A percentile compares a stretch with the other conserved stretches of the same genome.
Conservation (phyloP, 2,888 invertebrate genomes). For the Sphaerophoria taeniata region DNA sequence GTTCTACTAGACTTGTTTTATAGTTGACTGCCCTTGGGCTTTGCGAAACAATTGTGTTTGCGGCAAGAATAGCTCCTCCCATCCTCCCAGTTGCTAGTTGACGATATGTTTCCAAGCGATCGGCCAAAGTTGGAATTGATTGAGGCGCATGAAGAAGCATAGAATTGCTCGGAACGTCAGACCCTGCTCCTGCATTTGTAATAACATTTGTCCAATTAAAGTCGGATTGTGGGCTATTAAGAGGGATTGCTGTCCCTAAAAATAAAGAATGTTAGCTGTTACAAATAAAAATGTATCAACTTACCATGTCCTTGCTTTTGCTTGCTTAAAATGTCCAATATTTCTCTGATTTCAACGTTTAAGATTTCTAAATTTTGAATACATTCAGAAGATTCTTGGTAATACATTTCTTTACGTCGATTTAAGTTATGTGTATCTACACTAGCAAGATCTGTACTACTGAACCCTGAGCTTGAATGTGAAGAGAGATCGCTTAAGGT, state of each 20-base stretch:
- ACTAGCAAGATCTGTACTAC: slow-evolving; percentile 87
- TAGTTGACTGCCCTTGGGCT: slow-evolving; percentile 83
- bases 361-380: slow-evolving; percentile 88
- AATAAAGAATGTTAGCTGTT: neutral
- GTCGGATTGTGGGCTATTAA: slow-evolving; percentile 77
- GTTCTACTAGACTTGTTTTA: slow-evolving; percentile 86
- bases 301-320: slow-evolving; percentile 82
- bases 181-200: slow-evolving; percentile 55
- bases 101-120: slow-evolving; percentile 84
- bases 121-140: slow-evolving; percentile 83
- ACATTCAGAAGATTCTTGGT: slow-evolving; percentile 87
- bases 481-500: slow-evolving; percentile 88
- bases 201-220: slow-evolving; percentile 80
- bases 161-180: slow-evolving; percentile 57
- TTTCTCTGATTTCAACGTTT: slow-evolving; percentile 88
- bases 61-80: slow-evolving; percentile 81
- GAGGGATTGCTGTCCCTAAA: slow-evolving; percentile 50
- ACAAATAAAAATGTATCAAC: neutral
- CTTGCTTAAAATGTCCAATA: slow-evolving; percentile 87
- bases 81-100: slow-evolving; percentile 83
- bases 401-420: slow-evolving; percentile 82
- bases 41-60: slow-evolving; percentile 82
- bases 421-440: slow-evolving; percentile 81
- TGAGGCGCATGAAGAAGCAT: slow-evolving; percentile 79
- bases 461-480: slow-evolving; percentile 85